These are phyloP conservation scores for Drosophila cracens DNA, from an alignment of 2,888 invertebrate species.

Conservation along the genomic window DNA sequence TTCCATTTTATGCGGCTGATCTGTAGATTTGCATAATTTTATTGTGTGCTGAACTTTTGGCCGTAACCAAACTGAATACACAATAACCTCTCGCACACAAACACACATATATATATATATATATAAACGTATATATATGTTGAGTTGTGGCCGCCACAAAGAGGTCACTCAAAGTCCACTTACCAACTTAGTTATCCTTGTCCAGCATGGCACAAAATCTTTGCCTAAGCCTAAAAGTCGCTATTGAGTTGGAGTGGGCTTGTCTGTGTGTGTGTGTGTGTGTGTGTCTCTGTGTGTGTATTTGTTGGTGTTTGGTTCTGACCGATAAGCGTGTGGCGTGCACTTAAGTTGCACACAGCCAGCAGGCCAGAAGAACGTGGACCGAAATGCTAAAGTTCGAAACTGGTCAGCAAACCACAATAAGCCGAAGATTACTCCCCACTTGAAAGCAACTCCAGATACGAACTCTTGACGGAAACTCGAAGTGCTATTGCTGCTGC, in stretches of 20 bases:
- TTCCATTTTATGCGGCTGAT: conserved; percentile 50
- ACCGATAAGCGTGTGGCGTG: conserved; percentile 78
- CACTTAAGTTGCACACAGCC: conserved; percentile 73
- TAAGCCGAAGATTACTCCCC: conserved; percentile 66
- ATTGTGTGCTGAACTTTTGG: conserved; percentile 72
- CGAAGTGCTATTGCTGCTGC: conserved; percentile 13
- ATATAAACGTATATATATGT: conserved; percentile 3
- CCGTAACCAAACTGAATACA: conserved; percentile 42
- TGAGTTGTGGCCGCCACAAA: conserved; percentile 55
- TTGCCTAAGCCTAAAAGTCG: conserved; percentile 75
- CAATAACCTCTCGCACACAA: conserved; percentile 23
- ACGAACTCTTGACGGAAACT: conserved; percentile 32
- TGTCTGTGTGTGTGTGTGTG: conserved; percentile 15
- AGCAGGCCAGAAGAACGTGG: conserved; percentile 36
- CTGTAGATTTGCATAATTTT: conserved; percentile 76
- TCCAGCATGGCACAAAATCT: conserved; percentile 61
- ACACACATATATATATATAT: conserved; percentile 1
- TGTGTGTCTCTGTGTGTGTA: conserved; percentile 21
- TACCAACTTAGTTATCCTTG: conserved; percentile 67
- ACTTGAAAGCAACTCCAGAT: conserved; percentile 27
- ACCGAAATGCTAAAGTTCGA: conserved; percentile 65
- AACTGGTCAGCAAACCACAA: conserved; percentile 72
- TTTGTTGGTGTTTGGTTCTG: conserved; percentile 43
- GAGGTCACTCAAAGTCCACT: conserved; percentile 79
- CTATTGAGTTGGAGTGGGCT: conserved; percentile 32